Evolutionary conservation across 64 coral and sea anemone genomes (phyloP).

Genomic region (Pocillopora verrucosa): DNA sequence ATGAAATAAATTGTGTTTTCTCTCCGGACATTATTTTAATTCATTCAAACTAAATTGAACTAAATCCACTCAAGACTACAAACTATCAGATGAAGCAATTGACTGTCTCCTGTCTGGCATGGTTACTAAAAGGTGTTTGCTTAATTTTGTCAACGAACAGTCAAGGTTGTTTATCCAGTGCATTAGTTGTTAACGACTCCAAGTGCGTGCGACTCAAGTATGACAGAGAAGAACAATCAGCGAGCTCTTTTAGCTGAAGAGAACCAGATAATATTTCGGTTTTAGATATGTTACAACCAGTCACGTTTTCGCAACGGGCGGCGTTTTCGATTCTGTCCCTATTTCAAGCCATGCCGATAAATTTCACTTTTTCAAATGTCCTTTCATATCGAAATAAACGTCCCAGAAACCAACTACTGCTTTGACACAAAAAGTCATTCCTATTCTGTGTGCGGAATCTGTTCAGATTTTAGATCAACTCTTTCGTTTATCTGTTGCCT

Average conservation of each 20-base stretch:
- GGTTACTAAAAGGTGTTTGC: conserved; percentile 52
- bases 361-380: too few relatives aligned
- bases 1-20: too few relatives aligned
- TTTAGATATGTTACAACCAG: background rate
- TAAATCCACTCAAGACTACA: background rate
- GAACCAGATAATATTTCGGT: background rate
- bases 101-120: conserved; percentile 14
- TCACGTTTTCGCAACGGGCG: too few relatives aligned
- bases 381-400: too few relatives aligned
- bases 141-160: conserved; percentile 33
- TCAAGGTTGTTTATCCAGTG: conserved; percentile 21
- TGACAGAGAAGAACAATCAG: background rate
- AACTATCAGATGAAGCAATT: conserved; percentile 27
- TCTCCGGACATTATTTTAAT: background rate
- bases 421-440: too few relatives aligned
- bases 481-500: too few relatives aligned
- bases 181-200: conserved; percentile 27
- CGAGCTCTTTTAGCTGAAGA: background rate
- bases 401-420: too few relatives aligned
- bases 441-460: too few relatives aligned
- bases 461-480: too few relatives aligned
- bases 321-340: too few relatives aligned
- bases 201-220: conserved; percentile 9
- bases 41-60: background rate
- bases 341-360: too few relatives aligned